These are phyloP conservation scores for Cyphomyrus discorhynchus DNA, from an alignment of 2,113 vertebrate genomes.

Conservation along the genomic window DNA sequence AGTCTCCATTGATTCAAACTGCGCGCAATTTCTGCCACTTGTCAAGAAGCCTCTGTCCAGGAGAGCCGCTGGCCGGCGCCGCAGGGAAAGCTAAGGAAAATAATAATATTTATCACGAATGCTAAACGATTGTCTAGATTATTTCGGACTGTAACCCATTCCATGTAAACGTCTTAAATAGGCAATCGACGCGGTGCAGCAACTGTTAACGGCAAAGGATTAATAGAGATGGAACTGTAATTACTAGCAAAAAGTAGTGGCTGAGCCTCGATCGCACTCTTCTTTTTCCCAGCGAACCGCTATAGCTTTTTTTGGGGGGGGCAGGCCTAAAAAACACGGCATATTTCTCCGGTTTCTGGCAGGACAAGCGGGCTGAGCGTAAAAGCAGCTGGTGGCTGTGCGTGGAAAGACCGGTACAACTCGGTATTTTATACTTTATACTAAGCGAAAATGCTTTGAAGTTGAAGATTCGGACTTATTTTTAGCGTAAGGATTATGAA, in stretches of 20 bases:
- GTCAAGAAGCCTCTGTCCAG: slow-evolving; percentile 21
- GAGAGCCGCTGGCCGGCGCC: slow-evolving; percentile 16
- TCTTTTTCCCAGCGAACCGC: neutral
- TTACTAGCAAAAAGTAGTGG: neutral
- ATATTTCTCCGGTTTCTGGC: neutral
- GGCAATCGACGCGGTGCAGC: neutral
- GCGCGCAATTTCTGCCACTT: slow-evolving; percentile 26
- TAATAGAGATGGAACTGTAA: neutral
- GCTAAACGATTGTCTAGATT: neutral
- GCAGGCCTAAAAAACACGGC: neutral
- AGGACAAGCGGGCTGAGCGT: neutral
- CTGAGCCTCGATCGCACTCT: neutral
- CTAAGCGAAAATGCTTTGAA: neutral
- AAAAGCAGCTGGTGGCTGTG: neutral
- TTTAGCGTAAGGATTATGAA: neutral
- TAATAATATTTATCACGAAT: neutral
- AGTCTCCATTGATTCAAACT: slow-evolving; percentile 12
- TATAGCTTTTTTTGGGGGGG: neutral
- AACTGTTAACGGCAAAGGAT: neutral
- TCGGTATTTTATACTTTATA: neutral
- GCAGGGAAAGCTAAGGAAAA: neutral
- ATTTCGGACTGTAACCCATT: neutral
- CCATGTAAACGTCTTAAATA: neutral
- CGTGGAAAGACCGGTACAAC: neutral
- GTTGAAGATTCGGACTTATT: neutral